These are phyloP conservation scores for Gouania willdenowi DNA, from an alignment of 2,797 vertebrate genomes.

Conservation along the genomic window DNA sequence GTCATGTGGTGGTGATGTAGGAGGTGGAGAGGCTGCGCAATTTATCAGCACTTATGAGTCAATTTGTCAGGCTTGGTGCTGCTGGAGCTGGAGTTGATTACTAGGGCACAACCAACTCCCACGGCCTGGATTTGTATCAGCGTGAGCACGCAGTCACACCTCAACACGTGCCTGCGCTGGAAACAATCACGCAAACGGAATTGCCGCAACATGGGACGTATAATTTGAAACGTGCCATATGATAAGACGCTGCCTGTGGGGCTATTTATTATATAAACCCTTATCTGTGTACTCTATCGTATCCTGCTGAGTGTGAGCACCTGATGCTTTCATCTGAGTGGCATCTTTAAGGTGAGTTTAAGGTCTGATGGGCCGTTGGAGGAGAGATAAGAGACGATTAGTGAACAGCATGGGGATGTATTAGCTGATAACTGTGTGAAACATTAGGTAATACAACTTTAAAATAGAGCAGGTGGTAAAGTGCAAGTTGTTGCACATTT, in stretches of 20 bases:
- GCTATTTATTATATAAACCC: not conserved
- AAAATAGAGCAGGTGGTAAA: slow-evolving; percentile 40
- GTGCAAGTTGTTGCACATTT: slow-evolving; percentile 56
- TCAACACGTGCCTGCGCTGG: not conserved
- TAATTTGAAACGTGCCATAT: not conserved
- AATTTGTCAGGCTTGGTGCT: slow-evolving; percentile 70
- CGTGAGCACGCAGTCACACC: slow-evolving; percentile 1
- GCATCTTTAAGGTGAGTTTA: slow-evolving; percentile 26
- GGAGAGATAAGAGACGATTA: slow-evolving; percentile 59
- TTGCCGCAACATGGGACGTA: no score
- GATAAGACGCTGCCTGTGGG: not conserved
- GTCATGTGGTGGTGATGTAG: slow-evolving; percentile 56
- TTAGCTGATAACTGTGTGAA: slow-evolving; percentile 61
- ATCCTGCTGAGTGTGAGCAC: slow-evolving; percentile 8
- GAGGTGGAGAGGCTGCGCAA: slow-evolving; percentile 42
- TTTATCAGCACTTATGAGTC: slow-evolving; percentile 76
- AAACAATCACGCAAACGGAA: not conserved
- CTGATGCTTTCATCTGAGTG: slow-evolving; percentile 28
- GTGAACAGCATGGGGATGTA: slow-evolving; percentile 52
- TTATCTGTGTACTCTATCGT: slow-evolving; percentile 10
- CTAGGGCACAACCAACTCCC: slow-evolving; percentile 31
- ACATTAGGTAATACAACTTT: slow-evolving; percentile 61
- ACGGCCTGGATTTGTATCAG: slow-evolving; percentile 29
- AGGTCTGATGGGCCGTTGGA: slow-evolving; percentile 38
- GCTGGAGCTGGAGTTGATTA: slow-evolving; percentile 48